These are phyloP conservation scores for Phalacrocorax pelagicus DNA, from an alignment of 2,113 vertebrate genomes.

Conservation along the genomic window DNA sequence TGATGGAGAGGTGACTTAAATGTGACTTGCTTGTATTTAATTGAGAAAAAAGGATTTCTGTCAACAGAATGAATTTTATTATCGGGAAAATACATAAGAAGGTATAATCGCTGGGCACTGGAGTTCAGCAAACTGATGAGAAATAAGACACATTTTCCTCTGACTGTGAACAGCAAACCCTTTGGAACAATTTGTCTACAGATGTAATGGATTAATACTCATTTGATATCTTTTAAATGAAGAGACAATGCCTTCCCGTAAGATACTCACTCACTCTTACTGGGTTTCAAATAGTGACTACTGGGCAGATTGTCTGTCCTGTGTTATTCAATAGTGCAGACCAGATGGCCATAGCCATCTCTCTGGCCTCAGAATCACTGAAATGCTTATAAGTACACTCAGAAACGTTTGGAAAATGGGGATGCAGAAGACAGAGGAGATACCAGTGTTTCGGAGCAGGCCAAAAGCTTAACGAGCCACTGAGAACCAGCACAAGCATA, in stretches of 20 bases:
- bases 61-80: neutral
- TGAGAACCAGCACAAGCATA: neutral
- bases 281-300: neutral
- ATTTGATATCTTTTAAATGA: neutral
- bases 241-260: neutral
- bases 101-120: neutral
- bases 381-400: neutral
- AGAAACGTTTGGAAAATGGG: neutral
- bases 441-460: neutral
- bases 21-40: neutral
- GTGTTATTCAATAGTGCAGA: neutral
- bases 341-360: neutral
- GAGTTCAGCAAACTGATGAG: neutral
- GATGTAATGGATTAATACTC: neutral
- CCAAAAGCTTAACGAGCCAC: neutral
- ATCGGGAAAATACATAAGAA: neutral
- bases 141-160: neutral
- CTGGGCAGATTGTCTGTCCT: fast-evolving
- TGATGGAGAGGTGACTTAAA: neutral
- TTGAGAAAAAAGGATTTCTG: neutral
- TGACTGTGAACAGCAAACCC: neutral
- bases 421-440: neutral
- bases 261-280: neutral
- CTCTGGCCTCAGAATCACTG: neutral
- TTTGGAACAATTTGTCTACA: neutral